A percentile compares a stretch with the other conserved stretches of the same genome.
These are phyloP conservation scores for Pandemis heparana DNA, from an alignment of 2,888 invertebrate species.

Conservation along the genomic window DNA sequence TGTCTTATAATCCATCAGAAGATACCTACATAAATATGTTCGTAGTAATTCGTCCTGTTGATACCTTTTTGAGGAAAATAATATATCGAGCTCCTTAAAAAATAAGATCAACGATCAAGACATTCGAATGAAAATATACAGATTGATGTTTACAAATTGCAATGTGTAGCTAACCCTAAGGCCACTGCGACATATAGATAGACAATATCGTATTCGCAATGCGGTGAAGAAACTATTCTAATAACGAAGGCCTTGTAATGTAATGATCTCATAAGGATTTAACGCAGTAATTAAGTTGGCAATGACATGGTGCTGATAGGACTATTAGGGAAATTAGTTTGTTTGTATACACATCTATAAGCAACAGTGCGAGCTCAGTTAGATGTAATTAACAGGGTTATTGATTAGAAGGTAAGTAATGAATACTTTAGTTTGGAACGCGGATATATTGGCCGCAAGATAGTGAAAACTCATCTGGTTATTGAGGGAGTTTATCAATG, in stretches of 20 bases:
- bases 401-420: slow-evolving; percentile 2
- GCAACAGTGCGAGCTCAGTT: neutral
- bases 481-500: too few species aligned
- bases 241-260: slow-evolving; percentile 39
- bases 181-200: neutral
- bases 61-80: too few species aligned
- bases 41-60: too few species aligned
- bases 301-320: slow-evolving; percentile 44
- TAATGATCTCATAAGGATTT: slow-evolving; percentile 48
- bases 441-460: neutral
- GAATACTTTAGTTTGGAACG: slow-evolving; percentile 4
- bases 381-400: slow-evolving; percentile 24
- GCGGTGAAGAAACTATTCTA: slow-evolving; percentile 26
- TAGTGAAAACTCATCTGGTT: neutral
- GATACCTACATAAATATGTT: too few species aligned
- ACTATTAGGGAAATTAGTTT: slow-evolving; percentile 39
- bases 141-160: too few species aligned
- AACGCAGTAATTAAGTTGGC: slow-evolving; percentile 48
- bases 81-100: too few species aligned
- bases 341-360: slow-evolving; percentile 7
- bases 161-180: too few species aligned
- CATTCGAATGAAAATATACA: too few species aligned
- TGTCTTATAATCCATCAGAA: too few species aligned
- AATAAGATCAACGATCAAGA: too few species aligned
- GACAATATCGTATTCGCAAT: neutral